phyloP scores from a whole-genome alignment of 2,113 vertebrate genomes.

The Myrmecophaga tridactyla region DNA sequence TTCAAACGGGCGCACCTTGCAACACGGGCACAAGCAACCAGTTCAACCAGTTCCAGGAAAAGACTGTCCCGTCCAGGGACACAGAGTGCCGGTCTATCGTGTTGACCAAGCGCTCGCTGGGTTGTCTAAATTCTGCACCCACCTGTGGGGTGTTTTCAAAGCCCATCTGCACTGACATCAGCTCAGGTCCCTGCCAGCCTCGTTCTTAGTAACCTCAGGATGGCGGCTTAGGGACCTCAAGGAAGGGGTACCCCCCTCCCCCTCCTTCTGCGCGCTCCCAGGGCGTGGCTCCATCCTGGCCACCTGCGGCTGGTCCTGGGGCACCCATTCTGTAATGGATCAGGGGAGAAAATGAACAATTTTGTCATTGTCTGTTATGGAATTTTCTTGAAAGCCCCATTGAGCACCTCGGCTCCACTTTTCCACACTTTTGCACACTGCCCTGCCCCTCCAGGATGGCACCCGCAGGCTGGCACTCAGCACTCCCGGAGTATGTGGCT shows the following conservation, averaged over 20 bases:
- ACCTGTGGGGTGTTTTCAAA: background rate
- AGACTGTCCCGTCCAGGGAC: too few relatives aligned
- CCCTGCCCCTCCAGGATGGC: background rate
- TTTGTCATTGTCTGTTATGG: background rate
- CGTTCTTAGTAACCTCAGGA: too few relatives aligned
- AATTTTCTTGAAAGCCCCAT: background rate
- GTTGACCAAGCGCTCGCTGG: background rate
- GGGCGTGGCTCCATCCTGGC: too few relatives aligned
- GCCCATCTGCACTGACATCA: accelerated
- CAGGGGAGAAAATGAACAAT: background rate
- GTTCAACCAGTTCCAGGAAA: background rate
- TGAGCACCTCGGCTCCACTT: background rate
- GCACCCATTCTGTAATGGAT: background rate
- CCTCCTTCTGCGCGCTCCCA: background rate
- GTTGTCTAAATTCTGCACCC: background rate
- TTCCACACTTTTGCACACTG: background rate
- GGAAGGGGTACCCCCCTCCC: background rate
- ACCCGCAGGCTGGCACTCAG: background rate
- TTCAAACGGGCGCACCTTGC: too few relatives aligned
- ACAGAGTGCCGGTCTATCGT: too few relatives aligned
- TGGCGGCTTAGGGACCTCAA: too few relatives aligned
- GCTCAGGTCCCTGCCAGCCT: background rate
- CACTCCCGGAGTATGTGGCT: background rate
- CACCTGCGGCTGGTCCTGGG: background rate
- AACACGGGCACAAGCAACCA: background rate